Percentiles rank a stretch among this genome's conserved stretches.
Evolutionary conservation across 2,797 vertebrate genomes (phyloP).

Genomic region (Melanotaenia boesemani): DNA sequence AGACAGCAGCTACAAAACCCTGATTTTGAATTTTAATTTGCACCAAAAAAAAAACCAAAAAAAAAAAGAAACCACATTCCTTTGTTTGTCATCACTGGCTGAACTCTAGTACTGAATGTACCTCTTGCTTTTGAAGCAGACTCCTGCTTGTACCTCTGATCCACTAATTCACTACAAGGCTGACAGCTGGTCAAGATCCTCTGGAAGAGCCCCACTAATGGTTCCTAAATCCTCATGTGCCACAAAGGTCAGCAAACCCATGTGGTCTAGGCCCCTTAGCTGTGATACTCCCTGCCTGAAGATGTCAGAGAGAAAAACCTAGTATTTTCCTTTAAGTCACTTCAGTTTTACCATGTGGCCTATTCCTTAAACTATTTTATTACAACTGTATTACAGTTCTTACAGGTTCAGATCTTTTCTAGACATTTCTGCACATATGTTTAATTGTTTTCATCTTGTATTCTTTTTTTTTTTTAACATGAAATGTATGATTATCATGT

Average conservation of each 20-base stretch:
- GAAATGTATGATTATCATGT: too few relatives aligned
- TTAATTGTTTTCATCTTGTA: neutral
- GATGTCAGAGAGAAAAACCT: neutral
- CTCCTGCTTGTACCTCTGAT: conserved; percentile 1
- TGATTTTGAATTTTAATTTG: neutral
- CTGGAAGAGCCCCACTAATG: conserved; percentile 1
- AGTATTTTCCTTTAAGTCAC: neutral
- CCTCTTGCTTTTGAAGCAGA: neutral
- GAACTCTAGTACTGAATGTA: neutral
- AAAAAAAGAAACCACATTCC: neutral
- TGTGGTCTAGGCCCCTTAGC: neutral
- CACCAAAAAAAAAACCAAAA: neutral
- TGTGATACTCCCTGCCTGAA: conserved; percentile 1
- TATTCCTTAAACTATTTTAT: too few relatives aligned
- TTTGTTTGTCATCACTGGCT: neutral
- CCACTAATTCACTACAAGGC: conserved; percentile 1
- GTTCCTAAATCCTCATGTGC: conserved; percentile 16
- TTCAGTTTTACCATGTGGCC: too few relatives aligned
- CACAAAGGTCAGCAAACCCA: conserved; percentile 8
- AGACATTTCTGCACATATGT: too few relatives aligned
- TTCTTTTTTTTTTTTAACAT: too few relatives aligned
- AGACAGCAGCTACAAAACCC: neutral
- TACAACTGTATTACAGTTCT: too few relatives aligned
- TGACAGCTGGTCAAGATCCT: neutral
- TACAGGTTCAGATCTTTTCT: too few relatives aligned